phyloP scores from a whole-genome alignment of 2,888 invertebrate species.

The Panopea generosa region DNA sequence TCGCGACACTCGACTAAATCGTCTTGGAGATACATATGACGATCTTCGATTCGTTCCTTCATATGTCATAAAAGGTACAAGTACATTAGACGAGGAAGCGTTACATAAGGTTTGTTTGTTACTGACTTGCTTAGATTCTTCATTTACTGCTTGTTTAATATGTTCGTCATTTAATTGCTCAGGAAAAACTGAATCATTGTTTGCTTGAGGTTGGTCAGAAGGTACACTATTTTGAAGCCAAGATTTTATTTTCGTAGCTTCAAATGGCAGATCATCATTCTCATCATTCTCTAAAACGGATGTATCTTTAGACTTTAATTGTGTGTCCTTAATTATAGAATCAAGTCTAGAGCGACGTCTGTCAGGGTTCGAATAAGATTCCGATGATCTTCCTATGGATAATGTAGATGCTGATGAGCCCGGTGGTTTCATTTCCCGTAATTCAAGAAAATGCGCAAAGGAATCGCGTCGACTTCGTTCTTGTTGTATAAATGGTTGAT shows the following conservation, averaged over 20 bases:
- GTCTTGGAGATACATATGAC: conserved; percentile 42
- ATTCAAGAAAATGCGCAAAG: conserved; percentile 36
- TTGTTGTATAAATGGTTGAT: conserved; percentile 8
- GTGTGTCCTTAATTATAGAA: too few species aligned
- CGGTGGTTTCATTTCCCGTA: conserved; percentile 37
- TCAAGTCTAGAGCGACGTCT: too few species aligned
- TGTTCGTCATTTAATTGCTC: too few species aligned
- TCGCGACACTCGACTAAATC: conserved; percentile 31
- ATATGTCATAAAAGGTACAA: too few species aligned
- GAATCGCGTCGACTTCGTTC: conserved; percentile 34
- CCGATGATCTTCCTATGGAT: conserved; percentile 1
- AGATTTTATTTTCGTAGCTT: too few species aligned
- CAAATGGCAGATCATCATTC: too few species aligned
- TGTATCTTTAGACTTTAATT: too few species aligned
- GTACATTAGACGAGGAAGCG: conserved; percentile 17
- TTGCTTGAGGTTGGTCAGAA: background rate
- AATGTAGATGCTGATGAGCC: conserved; percentile 24
- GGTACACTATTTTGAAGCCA: background rate
- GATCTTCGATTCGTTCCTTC: conserved; percentile 2
- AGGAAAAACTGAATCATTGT: background rate
- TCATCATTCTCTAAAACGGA: too few species aligned
- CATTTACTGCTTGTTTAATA: background rate
- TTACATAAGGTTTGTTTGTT: background rate
- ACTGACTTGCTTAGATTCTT: background rate
- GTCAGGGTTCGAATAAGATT: background rate